Conservation (phyloP, 1,140 invertebrate genomes). For the Chironomus striatipennis region DNA sequence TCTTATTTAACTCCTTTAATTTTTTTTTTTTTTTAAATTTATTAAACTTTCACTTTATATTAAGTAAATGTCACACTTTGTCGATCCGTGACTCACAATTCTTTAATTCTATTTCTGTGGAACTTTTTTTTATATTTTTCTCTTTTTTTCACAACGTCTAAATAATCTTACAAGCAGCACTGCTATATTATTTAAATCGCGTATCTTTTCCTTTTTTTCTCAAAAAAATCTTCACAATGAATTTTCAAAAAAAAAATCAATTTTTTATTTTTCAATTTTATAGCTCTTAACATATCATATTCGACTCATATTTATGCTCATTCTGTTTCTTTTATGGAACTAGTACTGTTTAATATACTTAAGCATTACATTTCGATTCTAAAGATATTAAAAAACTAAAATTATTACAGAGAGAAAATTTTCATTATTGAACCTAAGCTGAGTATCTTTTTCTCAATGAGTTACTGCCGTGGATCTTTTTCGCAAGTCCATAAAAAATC, state of each 20-base stretch:
- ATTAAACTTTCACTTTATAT: not conserved
- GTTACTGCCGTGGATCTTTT: too few species aligned
- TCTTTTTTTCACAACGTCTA: not conserved
- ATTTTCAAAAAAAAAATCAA: conserved; percentile 1
- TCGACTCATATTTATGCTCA: not conserved
- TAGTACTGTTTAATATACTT: not conserved
- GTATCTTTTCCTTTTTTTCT: not conserved
- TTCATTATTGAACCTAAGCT: too few species aligned
- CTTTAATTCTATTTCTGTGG: not conserved
- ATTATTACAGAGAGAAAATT: too few species aligned
- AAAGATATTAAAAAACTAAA: too few species aligned
- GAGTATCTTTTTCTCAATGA: too few species aligned
- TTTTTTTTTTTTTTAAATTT: not conserved
- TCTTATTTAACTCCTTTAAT: not conserved
- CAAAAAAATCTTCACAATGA: not conserved
- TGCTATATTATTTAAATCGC: not conserved
- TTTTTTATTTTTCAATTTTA: not conserved
- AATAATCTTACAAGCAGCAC: not conserved
- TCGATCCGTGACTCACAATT: not conserved
- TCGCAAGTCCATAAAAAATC: too few species aligned
- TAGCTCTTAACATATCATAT: not conserved
- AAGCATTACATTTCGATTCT: not conserved
- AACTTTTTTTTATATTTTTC: not conserved
- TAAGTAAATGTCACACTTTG: not conserved
- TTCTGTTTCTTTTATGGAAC: not conserved